Evolutionary conservation across 2,113 vertebrate genomes (phyloP).

Genomic region (Hippocampus barbouri): DNA sequence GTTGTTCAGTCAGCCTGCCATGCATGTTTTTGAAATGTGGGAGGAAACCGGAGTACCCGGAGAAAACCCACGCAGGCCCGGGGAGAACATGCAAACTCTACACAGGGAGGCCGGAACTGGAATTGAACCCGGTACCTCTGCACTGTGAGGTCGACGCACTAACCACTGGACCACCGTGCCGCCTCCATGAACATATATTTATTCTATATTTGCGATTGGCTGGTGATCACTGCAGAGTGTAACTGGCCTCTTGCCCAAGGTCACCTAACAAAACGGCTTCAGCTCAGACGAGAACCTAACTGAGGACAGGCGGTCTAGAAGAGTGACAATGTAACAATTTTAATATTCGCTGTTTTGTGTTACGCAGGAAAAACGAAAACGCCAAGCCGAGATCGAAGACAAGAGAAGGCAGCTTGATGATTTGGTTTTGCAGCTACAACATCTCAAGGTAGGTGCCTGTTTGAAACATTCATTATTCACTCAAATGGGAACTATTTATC

Average conservation of each 20-base stretch:
- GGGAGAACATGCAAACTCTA: too few relatives aligned
- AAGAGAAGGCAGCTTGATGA: constrained; percentile 93
- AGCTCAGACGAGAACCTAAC: too few relatives aligned
- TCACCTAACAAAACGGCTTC: neutral
- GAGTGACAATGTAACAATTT: neutral
- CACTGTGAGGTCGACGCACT: too few relatives aligned
- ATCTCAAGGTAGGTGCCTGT: constrained; percentile 82
- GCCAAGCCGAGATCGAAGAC: constrained; percentile 93
- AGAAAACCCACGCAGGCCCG: too few relatives aligned
- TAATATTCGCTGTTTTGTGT: constrained; percentile 32
- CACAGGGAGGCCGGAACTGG: too few relatives aligned
- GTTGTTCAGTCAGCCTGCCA: too few relatives aligned
- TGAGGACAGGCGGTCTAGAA: neutral
- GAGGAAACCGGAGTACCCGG: too few relatives aligned
- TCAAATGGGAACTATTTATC: neutral
- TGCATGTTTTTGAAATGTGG: too few relatives aligned
- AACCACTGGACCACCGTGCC: too few relatives aligned
- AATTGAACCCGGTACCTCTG: too few relatives aligned
- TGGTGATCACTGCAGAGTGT: neutral
- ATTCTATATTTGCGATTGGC: too few relatives aligned
- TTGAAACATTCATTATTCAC: neutral
- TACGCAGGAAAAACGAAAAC: constrained; percentile 91
- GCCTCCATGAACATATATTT: too few relatives aligned
- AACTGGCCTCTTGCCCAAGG: neutral
- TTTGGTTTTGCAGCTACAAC: constrained; percentile 91